A percentile compares a stretch with the other conserved stretches of the same genome.
phyloP scores from a whole-genome alignment of 2,888 invertebrate species.

The Callosobruchus maculatus region DNA sequence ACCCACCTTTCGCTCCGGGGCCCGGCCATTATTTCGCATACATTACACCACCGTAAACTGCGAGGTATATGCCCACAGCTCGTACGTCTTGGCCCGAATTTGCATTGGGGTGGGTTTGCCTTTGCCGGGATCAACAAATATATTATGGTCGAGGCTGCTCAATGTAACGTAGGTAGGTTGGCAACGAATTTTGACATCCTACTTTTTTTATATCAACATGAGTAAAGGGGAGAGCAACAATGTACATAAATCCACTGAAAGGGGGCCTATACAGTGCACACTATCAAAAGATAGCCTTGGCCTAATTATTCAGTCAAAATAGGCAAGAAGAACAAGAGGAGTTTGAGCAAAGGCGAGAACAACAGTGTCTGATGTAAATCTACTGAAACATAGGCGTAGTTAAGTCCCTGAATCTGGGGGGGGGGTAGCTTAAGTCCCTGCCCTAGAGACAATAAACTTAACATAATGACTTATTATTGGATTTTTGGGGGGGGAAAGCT shows the following conservation, averaged over 20 bases:
- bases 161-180: background rate
- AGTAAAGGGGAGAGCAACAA: background rate
- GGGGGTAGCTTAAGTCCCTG: too few relatives aligned
- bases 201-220: background rate
- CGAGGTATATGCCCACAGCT: background rate
- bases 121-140: background rate
- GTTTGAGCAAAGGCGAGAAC: background rate
- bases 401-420: too few relatives aligned
- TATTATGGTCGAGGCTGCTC: background rate
- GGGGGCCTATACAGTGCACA: too few relatives aligned
- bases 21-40: background rate
- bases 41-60: background rate
- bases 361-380: too few relatives aligned
- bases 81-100: background rate
- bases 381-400: too few relatives aligned
- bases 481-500: too few relatives aligned
- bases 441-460: too few relatives aligned
- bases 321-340: too few relatives aligned
- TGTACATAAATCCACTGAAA: background rate
- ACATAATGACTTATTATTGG: too few relatives aligned
- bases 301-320: too few relatives aligned
- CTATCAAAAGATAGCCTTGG: too few relatives aligned
- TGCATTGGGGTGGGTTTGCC: background rate
- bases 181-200: background rate
- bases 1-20: background rate